Evolutionary conservation across 2,113 vertebrate species (phyloP).

Genomic region (Chaenocephalus aceratus): DNA sequence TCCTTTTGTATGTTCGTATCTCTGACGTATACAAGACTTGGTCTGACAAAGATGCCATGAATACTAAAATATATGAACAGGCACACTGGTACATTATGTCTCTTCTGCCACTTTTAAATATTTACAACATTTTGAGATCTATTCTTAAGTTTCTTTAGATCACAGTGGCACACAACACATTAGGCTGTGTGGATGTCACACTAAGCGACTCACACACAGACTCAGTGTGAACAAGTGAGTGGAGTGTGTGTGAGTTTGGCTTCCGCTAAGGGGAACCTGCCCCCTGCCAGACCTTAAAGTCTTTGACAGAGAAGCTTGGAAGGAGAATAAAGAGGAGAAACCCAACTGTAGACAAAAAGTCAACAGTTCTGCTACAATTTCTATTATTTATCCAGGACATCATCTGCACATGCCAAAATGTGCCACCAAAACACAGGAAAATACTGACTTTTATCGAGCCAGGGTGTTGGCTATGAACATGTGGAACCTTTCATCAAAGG

Average conservation of each 20-base stretch:
- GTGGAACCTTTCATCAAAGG: neutral
- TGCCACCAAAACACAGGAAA: neutral
- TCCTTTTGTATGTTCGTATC: neutral
- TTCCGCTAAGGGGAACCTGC: slow-evolving; percentile 28
- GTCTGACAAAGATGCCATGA: neutral
- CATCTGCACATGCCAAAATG: slow-evolving; percentile 17
- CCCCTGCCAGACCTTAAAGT: slow-evolving; percentile 24
- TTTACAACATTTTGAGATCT: neutral
- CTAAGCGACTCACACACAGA: slow-evolving; percentile 28
- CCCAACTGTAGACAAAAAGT: slow-evolving; percentile 13
- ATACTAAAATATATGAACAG: neutral
- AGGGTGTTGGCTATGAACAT: neutral
- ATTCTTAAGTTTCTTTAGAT: slow-evolving; percentile 4
- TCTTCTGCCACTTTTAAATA: neutral
- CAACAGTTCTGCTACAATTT: slow-evolving; percentile 17
- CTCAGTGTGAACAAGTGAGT: slow-evolving; percentile 52
- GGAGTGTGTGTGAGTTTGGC: slow-evolving; percentile 46
- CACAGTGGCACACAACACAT: slow-evolving; percentile 16
- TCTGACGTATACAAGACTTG: neutral
- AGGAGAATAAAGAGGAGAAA: slow-evolving; percentile 30
- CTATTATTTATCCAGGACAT: slow-evolving; percentile 36
- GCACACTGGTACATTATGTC: neutral
- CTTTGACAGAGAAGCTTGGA: slow-evolving; percentile 41
- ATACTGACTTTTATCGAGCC: neutral
- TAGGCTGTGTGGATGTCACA: slow-evolving; percentile 24